phyloP scores from a whole-genome alignment of 2,113 vertebrate genomes.

The Jacana jacana region DNA sequence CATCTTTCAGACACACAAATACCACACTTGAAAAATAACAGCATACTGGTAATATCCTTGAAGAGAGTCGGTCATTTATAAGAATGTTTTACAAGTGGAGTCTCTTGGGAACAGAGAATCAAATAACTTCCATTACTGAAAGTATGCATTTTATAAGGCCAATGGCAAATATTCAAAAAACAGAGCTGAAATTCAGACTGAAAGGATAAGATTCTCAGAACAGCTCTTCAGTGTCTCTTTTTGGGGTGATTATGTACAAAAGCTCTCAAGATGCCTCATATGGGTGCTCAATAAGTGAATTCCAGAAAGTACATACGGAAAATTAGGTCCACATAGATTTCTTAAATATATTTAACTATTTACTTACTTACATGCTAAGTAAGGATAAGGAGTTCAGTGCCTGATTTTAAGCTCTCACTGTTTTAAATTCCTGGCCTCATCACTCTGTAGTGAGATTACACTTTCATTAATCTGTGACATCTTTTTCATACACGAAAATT shows the following conservation, averaged over 20 bases:
- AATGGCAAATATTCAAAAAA: not conserved
- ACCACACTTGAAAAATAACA: constrained; percentile 3
- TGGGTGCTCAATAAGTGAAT: not conserved
- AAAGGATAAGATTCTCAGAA: not conserved
- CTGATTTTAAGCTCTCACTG: not conserved
- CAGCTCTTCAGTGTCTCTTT: not conserved
- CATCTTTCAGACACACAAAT: not conserved
- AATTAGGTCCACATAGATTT: not conserved
- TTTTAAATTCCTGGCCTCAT: not conserved
- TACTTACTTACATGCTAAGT: not conserved
- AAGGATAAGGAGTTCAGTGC: not conserved
- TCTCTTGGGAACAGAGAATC: not conserved
- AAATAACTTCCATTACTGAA: not conserved
- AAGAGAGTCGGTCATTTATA: not conserved
- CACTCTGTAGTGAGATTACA: not conserved
- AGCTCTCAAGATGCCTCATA: not conserved
- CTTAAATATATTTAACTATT: not conserved
- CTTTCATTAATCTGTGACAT: not conserved
- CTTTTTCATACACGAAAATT: not conserved
- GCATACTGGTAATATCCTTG: not conserved
- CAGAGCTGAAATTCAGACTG: not conserved
- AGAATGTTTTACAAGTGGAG: not conserved
- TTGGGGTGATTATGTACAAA: not conserved
- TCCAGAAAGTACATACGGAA: not conserved
- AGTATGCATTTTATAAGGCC: not conserved